Conservation (phyloP, 2,888 invertebrate genomes). For the Pristionchus maxplancki region DNA sequence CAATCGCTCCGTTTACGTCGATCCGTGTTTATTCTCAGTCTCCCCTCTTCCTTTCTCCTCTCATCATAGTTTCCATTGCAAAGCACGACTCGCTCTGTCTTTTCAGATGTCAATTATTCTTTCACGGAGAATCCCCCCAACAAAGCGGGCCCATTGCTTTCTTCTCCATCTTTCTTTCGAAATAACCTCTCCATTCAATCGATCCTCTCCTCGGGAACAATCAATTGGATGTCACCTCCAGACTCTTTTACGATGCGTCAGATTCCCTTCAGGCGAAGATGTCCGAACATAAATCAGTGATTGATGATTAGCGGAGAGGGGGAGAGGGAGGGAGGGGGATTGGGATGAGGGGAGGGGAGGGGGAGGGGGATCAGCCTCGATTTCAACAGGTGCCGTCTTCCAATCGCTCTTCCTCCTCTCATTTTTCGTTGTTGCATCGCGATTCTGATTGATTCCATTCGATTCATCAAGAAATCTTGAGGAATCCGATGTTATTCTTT, state of each 20-base stretch:
- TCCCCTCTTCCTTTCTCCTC: conserved; percentile 15
- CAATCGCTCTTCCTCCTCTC: neutral
- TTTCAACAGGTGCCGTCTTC: conserved; percentile 47
- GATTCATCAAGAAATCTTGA: neutral
- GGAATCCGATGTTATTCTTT: neutral
- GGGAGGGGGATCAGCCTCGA: conserved; percentile 13
- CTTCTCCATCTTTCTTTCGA: too few species aligned
- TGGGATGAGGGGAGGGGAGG: neutral
- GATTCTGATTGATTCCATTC: conserved; percentile 27
- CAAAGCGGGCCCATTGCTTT: neutral
- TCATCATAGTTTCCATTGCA: conserved; percentile 45
- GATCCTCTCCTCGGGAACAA: neutral
- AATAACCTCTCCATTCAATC: neutral
- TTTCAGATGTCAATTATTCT: conserved; percentile 26
- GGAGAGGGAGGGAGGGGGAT: too few species aligned
- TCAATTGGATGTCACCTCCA: neutral
- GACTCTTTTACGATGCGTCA: conserved; percentile 43
- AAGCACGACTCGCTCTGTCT: neutral
- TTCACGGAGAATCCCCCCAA: neutral
- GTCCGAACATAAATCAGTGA: conserved; percentile 47
- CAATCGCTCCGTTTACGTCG: neutral
- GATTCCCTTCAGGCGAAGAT: neutral
- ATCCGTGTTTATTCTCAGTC: conserved; percentile 36
- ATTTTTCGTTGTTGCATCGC: conserved; percentile 24
- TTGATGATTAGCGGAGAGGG: conserved; percentile 16